A percentile compares a stretch with the other conserved stretches of the same genome.
Evolutionary conservation across 2,888 invertebrate species (phyloP).

Genomic region (Cerceris rybyensis): DNA sequence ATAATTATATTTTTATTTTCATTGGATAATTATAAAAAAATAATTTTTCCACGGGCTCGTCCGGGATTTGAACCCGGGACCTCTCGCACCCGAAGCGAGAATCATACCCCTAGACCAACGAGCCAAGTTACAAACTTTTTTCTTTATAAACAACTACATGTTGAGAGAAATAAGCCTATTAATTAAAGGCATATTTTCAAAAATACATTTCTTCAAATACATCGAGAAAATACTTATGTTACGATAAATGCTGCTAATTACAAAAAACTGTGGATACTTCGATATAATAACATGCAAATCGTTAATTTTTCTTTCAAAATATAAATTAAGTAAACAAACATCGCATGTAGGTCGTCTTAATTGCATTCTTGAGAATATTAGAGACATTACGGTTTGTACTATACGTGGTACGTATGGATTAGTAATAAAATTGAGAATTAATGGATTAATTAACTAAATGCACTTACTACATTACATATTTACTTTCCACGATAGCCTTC

Average conservation of each 20-base stretch:
- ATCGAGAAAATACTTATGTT: too few relatives aligned
- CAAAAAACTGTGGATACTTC: too few relatives aligned
- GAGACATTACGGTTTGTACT: too few relatives aligned
- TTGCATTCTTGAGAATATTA: too few relatives aligned
- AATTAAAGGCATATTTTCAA: not conserved
- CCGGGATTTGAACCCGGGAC: conserved; percentile 84
- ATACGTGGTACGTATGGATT: too few relatives aligned
- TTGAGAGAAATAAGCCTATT: not conserved
- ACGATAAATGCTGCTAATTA: too few relatives aligned
- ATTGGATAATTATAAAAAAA: conserved; percentile 73
- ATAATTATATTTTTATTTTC: not conserved
- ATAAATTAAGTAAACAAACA: too few relatives aligned
- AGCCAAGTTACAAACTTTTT: conserved; percentile 79
- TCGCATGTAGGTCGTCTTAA: too few relatives aligned
- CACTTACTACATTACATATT: not conserved
- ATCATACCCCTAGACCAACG: conserved; percentile 87
- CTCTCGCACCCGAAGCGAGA: conserved; percentile 84
- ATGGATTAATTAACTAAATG: too few relatives aligned
- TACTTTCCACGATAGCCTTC: not conserved
- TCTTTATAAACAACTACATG: conserved; percentile 25
- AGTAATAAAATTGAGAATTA: too few relatives aligned
- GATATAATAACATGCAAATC: too few relatives aligned
- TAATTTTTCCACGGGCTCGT: conserved; percentile 86
- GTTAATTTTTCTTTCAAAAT: too few relatives aligned
- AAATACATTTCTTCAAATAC: not conserved